phyloP scores from a whole-genome alignment of 2,113 vertebrate species.

The Nycticebus coucang region DNA sequence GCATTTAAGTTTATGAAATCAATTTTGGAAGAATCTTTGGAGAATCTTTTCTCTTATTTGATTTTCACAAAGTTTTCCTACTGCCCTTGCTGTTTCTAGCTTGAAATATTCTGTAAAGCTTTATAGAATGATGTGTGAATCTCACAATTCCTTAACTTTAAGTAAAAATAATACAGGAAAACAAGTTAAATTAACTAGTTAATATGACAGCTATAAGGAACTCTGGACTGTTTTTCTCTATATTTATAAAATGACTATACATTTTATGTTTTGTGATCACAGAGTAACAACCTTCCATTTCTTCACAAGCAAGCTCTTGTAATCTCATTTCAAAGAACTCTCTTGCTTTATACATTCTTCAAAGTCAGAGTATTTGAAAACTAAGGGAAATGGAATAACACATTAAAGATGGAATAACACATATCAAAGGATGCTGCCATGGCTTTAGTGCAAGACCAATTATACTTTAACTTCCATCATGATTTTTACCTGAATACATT shows the following conservation, averaged over 20 bases:
- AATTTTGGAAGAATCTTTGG: neutral
- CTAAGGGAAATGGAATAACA: neutral
- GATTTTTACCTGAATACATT: neutral
- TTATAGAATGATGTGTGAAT: neutral
- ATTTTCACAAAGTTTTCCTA: too few species aligned
- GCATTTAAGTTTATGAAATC: too few species aligned
- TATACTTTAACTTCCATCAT: neutral
- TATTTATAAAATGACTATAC: neutral
- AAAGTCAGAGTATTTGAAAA: neutral
- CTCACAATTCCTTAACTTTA: neutral
- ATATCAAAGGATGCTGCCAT: neutral
- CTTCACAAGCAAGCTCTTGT: neutral
- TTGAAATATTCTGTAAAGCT: too few species aligned
- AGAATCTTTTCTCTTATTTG: neutral
- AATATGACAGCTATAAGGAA: neutral
- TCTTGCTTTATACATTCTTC: neutral
- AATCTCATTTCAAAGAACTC: neutral
- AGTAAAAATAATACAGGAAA: neutral
- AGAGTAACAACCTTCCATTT: neutral
- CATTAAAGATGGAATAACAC: neutral
- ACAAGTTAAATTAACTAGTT: neutral
- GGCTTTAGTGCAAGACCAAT: neutral
- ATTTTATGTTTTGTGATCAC: neutral
- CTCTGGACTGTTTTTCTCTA: neutral
- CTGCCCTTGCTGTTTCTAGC: too few species aligned